Conservation (phyloP, 2,113 vertebrate species). For the Barnardius zonarius region DNA sequence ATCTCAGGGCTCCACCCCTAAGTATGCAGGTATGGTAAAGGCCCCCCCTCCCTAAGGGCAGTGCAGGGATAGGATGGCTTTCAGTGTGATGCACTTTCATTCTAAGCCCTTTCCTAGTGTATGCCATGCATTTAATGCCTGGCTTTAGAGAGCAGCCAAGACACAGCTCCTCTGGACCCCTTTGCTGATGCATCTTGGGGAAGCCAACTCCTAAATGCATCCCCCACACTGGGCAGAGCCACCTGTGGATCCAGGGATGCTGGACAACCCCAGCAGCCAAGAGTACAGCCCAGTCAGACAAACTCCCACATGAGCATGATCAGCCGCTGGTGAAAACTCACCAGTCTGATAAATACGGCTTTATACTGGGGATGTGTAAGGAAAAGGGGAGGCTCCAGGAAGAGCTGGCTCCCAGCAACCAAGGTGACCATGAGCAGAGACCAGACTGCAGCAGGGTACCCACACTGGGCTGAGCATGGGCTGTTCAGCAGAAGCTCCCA, state of each 20-base stretch:
- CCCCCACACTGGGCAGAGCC: neutral
- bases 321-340: neutral
- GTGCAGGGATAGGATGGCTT: neutral
- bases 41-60: neutral
- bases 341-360: neutral
- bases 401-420: neutral
- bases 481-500: neutral
- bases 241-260: neutral
- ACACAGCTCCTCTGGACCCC: neutral
- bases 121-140: neutral
- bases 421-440: neutral
- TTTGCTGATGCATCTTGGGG: neutral
- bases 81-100: fast-evolving
- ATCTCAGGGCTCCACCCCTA: neutral
- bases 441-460: neutral
- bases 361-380: neutral
- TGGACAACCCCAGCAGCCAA: neutral
- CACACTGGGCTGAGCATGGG: neutral
- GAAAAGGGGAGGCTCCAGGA: neutral
- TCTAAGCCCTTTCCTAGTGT: neutral
- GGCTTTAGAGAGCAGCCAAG: neutral
- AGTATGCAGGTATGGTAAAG: fast-evolving
- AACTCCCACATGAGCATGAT: neutral
- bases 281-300: neutral
- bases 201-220: neutral